Evolutionary conservation across 2,113 vertebrate species (phyloP).

Genomic region (Poicephalus meyeri): DNA sequence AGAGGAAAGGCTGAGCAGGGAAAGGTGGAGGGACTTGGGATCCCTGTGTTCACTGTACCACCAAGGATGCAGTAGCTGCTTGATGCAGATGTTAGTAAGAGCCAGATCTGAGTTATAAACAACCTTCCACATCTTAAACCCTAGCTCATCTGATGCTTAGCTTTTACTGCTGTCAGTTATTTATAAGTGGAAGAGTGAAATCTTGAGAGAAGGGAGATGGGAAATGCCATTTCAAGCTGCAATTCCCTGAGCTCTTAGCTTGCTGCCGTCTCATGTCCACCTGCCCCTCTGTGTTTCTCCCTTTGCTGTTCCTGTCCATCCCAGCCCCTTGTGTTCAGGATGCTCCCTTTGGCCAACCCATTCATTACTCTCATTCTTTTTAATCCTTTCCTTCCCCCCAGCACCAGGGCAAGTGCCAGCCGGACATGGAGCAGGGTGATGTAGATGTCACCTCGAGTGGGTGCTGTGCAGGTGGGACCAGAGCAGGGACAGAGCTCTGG

Average conservation of each 20-base stretch:
- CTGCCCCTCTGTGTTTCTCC: not conserved
- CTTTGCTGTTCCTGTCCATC: not conserved
- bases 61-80: not conserved
- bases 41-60: not conserved
- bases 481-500: not conserved
- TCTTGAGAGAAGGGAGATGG: not conserved
- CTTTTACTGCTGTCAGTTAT: not conserved
- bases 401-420: rapidly evolving
- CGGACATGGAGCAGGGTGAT: rapidly evolving
- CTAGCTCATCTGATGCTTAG: not conserved
- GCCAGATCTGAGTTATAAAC: not conserved
- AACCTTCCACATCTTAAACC: not conserved
- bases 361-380: not conserved
- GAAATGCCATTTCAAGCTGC: not conserved
- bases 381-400: not conserved
- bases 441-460: not conserved
- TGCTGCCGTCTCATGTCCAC: not conserved
- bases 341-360: not conserved
- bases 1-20: not conserved
- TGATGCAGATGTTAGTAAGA: not conserved
- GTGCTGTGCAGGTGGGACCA: not conserved
- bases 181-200: not conserved
- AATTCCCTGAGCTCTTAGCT: not conserved
- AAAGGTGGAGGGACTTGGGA: not conserved
- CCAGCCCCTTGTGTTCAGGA: not conserved